Evolutionary conservation across 2,797 vertebrate species (phyloP), one percentile per base, ranked within the genome.

Genomic region (Arnoldichthys spilopterus): DNA sequence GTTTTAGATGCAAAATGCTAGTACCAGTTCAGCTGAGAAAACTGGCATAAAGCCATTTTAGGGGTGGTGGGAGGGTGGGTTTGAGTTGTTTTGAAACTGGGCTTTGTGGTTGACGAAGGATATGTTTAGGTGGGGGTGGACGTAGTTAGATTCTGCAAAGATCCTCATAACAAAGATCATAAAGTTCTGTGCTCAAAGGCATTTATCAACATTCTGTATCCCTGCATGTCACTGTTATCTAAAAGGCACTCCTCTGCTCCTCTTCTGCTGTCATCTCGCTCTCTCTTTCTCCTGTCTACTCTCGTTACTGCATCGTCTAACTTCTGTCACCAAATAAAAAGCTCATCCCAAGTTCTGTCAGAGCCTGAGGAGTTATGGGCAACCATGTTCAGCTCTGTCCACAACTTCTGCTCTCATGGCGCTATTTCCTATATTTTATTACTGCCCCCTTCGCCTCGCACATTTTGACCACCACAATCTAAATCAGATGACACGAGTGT

Each of bases 311-410:
- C 80, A 69, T 86, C 68, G 73, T 68, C 53, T 34, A 78, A 72
- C 83, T 83, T 79, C 80, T 80, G 77, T 76, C 63, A 74, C 34
- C 49, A 78, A 83, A 80, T 54, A 84, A 85, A 88, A 87, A 78
- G 49, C 85, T 84, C 78, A 87, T 89, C 80, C 83, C 82, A 83
- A 76, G 69, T 62, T 83, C 83, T 89, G 83, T 87, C 80, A 76
- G 76, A 72, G 56, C 72, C 24, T 20, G 64, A 85, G 85, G 73
- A 91, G 87, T 88, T 87, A 89, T 86, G 84, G 83, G 80, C 81
- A 79, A 82, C 83, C 49, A 76, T 74, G 58, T 76, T 77, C 72
- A 30, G 76, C 76, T 81, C 82, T 37, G 74, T 84, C 76, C 78
- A 83, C 82, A 74, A 47, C 80, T 80, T 78, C 67, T 75, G 59